Conservation (phyloP, 1,140 invertebrate genomes). For the Ceratitis capitata region DNA sequence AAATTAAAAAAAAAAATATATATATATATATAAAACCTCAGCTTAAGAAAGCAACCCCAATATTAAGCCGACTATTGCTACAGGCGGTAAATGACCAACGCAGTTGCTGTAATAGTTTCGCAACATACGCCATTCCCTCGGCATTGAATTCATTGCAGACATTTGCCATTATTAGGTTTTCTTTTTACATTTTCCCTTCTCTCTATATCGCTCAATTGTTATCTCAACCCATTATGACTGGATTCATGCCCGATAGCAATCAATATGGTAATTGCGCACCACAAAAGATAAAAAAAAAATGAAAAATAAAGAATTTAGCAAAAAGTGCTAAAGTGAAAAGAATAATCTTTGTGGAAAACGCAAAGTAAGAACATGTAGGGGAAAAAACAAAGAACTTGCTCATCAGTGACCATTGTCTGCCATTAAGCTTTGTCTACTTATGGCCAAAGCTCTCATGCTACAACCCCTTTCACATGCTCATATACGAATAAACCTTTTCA, state of each 20-base stretch:
- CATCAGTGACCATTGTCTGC: not conserved
- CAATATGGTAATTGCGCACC: constrained; percentile 15
- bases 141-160: not conserved
- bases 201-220: not conserved
- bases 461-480: not conserved
- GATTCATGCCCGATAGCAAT: not conserved
- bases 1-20: not conserved
- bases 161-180: no score
- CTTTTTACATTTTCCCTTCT: not conserved
- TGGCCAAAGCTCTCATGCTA: not conserved
- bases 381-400: not conserved
- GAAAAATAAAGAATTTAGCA: not conserved
- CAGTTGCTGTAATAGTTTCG: not conserved
- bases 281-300: not conserved
- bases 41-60: no score
- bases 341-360: not conserved
- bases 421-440: not conserved
- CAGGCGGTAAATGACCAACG: not conserved
- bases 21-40: no score
- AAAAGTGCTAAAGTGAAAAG: not conserved
- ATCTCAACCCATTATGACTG: constrained; percentile 10
- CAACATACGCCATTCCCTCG: not conserved
- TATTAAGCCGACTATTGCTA: not conserved
- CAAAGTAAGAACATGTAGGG: not conserved
- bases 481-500: not conserved